Base-by-base conservation (phyloP, 2,113 vertebrate species). In the Todiramphus chloris region DNA sequence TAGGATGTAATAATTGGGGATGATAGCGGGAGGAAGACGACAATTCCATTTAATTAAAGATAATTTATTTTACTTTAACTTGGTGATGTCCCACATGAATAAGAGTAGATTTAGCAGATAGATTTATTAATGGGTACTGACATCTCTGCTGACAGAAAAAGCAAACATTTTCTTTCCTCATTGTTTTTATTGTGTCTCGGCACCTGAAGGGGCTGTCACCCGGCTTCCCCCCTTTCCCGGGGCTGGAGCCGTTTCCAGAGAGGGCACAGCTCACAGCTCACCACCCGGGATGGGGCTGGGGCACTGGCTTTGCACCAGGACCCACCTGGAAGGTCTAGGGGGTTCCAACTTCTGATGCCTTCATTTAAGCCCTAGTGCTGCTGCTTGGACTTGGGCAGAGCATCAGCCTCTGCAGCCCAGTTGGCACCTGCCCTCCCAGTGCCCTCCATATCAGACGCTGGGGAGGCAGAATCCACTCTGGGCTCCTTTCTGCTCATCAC, bases 11-110 rank as follows among this genome's bases (percentile, higher is more conserved):
- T 98, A 98, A 98, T 98, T 98, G 98, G 96, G 97, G 96, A 96
- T 98, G 98, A 98, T 98, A 98, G 98, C 95, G 18, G 94, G 98
- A 98, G 98, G 98, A 98, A 98, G 97, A 98, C 92, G 96, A 98
- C 98, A 98, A 98, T 98, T 98, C 97, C 97, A 98, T 98, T 98
- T 98, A 98, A 98, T 98, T 98, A 98, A 98, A 97, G 98, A 97
- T 98, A 98, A 98, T 98, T 98, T 98, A 98, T 98, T 98, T 98
- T 98, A 97, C 97, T 98, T 98, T 98, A 98, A 98, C 97, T 98
- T 97, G 96, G 97, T 96, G 97, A 96, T 96, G 97, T 98, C 98
- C 98, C 98, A 95, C 95, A 97, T 97, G 98, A 98, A 97, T 98
- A 98, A 98, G 97, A 97, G 97, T 96, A 98, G 97, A 97, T 98